phyloP scores from a whole-genome alignment of 2,797 vertebrate genomes.

The Glossophaga mutica region DNA sequence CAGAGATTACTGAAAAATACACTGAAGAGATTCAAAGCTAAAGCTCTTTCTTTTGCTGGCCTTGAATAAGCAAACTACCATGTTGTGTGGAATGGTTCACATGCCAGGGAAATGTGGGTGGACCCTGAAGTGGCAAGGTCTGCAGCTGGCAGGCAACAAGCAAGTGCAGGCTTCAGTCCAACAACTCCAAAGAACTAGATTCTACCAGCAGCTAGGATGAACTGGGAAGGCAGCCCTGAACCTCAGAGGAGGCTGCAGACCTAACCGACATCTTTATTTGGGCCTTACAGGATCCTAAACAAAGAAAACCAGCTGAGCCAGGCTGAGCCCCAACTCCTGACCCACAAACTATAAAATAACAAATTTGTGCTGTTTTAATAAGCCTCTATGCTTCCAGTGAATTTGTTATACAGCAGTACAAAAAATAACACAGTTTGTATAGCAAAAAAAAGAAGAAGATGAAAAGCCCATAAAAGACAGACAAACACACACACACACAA shows the following conservation, averaged over 20 bases:
- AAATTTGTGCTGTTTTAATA: background rate
- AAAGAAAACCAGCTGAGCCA: background rate
- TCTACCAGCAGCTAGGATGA: background rate
- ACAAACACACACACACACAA: background rate
- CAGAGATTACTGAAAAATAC: background rate
- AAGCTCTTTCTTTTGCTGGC: background rate
- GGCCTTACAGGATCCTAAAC: background rate
- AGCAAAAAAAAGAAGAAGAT: background rate
- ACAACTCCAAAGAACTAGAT: background rate
- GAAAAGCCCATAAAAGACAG: background rate
- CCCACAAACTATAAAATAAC: background rate
- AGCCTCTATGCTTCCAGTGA: background rate
- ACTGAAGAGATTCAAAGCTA: background rate
- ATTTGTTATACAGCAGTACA: background rate
- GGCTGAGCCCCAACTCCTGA: background rate
- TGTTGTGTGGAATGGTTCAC: background rate
- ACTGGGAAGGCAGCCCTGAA: background rate
- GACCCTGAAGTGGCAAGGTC: background rate
- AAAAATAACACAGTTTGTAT: background rate
- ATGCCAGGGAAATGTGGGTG: background rate
- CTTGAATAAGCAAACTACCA: background rate
- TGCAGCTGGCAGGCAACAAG: background rate
- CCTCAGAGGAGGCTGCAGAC: background rate
- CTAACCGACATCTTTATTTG: background rate
- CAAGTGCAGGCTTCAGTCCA: background rate